These are phyloP conservation scores for Drosophila siamana DNA, from an alignment of 2,888 invertebrate species.

Conservation along the genomic window DNA sequence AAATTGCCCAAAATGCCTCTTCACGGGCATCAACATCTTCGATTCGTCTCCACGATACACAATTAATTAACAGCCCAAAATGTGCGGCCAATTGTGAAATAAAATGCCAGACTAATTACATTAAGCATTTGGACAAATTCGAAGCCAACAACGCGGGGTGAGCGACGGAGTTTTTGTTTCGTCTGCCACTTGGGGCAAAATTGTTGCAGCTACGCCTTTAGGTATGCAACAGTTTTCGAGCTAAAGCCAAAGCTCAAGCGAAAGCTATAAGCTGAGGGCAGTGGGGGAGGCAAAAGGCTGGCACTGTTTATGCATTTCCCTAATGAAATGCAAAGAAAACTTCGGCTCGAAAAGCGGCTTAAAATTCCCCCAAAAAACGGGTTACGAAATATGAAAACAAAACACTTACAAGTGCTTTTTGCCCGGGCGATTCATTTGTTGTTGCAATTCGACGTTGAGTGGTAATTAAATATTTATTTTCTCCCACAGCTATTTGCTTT, in stretches of 20 bases:
- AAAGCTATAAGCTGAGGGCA: background rate
- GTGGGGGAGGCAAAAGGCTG: background rate
- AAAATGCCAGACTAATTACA: constrained; percentile 60
- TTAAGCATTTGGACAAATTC: constrained; percentile 50
- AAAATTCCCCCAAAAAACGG: constrained; percentile 30
- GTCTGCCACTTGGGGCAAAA: constrained; percentile 22
- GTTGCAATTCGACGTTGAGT: constrained; percentile 50
- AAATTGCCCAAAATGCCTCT: constrained; percentile 61
- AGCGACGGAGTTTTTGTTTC: too few species aligned
- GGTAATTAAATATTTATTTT: constrained; percentile 73
- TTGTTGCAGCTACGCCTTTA: constrained; percentile 8
- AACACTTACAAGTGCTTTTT: constrained; percentile 51
- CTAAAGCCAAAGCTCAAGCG: constrained; percentile 1
- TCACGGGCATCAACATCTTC: constrained; percentile 25
- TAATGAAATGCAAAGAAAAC: constrained; percentile 72
- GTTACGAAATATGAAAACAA: constrained; percentile 36
- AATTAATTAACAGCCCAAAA: constrained; percentile 53
- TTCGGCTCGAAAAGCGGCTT: constrained; percentile 32
- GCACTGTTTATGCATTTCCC: constrained; percentile 63
- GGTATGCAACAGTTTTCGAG: constrained; percentile 49
- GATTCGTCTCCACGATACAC: constrained; percentile 18
- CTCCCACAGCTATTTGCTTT: constrained; percentile 64
- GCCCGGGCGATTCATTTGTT: constrained; percentile 17
- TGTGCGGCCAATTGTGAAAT: constrained; percentile 16
- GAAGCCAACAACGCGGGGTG: constrained; percentile 17